phyloP scores from a whole-genome alignment of 2,113 vertebrate genomes.

The Odobenus rosmarus region DNA sequence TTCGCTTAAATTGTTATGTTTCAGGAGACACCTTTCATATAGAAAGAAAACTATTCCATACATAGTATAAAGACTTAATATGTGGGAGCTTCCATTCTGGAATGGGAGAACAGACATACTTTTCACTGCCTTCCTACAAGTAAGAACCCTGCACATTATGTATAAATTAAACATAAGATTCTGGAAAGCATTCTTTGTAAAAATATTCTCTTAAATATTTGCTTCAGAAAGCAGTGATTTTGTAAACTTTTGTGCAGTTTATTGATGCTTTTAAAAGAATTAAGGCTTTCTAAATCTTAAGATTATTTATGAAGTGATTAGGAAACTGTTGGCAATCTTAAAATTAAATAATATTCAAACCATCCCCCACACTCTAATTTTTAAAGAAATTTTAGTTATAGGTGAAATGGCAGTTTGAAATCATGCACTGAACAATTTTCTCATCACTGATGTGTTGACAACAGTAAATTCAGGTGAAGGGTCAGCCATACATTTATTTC shows the following conservation, averaged over 20 bases:
- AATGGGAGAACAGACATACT: background rate
- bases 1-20: slow-evolving; percentile 4
- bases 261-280: background rate
- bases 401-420: background rate
- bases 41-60: background rate
- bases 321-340: background rate
- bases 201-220: background rate
- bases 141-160: background rate
- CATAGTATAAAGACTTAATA: background rate
- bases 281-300: background rate
- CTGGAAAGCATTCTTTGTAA: background rate
- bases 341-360: slow-evolving; percentile 11
- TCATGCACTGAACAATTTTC: background rate
- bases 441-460: background rate
- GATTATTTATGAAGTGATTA: background rate
- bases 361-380: background rate
- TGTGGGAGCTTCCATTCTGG: background rate
- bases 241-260: background rate
- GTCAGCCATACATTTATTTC: background rate
- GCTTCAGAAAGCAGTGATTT: background rate
- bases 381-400: background rate
- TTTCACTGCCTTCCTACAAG: background rate
- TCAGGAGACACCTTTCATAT: background rate
- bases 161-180: background rate
- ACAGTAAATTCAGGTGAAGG: background rate